Evolutionary conservation across 2,113 vertebrate species (phyloP).

Genomic region (Myodes glareolus): DNA sequence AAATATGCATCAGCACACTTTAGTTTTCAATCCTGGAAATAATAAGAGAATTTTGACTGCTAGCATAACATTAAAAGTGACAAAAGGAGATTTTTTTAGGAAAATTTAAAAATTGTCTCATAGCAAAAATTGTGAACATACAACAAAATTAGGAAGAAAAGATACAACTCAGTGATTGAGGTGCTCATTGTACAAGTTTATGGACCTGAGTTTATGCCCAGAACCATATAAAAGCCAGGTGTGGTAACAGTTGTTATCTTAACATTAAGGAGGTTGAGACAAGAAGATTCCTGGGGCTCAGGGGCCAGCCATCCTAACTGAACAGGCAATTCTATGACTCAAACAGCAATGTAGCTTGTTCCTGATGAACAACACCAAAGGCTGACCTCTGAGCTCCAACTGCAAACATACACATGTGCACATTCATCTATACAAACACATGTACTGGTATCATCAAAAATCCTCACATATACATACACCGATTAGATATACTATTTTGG

Average conservation of each 20-base stretch:
- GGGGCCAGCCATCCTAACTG: too few species aligned
- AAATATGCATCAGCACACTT: background rate
- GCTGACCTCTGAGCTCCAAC: background rate
- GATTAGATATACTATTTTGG: too few species aligned
- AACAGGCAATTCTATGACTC: background rate
- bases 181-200: background rate
- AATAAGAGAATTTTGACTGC: background rate
- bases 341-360: background rate
- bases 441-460: background rate
- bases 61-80: background rate
- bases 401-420: background rate
- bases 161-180: background rate
- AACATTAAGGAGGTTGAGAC: background rate
- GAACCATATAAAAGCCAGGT: background rate
- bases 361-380: background rate
- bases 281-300: background rate
- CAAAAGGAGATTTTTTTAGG: background rate
- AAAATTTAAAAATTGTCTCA: background rate
- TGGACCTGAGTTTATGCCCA: background rate
- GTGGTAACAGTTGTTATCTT: background rate
- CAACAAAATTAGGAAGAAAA: background rate
- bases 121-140: background rate
- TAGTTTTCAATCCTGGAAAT: background rate
- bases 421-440: background rate
- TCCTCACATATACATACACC: too few species aligned